A percentile compares a stretch with the other conserved stretches of the same genome.
phyloP scores from a whole-genome alignment of 2,797 vertebrate species.

The Brachymystax lenok region DNA sequence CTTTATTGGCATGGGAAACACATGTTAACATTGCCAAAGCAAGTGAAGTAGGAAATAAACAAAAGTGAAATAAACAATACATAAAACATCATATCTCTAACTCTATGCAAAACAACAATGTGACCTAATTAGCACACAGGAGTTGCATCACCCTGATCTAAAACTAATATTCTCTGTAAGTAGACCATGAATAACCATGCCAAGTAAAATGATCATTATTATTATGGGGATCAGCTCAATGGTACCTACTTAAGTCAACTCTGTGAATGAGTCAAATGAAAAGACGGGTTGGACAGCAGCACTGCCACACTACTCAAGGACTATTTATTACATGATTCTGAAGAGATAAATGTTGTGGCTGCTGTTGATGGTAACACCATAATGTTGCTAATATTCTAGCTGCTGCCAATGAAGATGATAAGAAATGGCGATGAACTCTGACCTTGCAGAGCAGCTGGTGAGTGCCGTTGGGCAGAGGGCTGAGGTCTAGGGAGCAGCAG shows the following conservation, averaged over 20 bases:
- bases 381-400: background rate
- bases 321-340: background rate
- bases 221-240: background rate
- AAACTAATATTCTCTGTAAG: conserved; percentile 11
- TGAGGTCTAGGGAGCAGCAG: conserved; percentile 73
- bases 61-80: too few relatives aligned
- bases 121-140: background rate
- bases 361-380: background rate
- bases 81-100: background rate
- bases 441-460: conserved; percentile 64
- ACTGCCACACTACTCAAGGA: background rate
- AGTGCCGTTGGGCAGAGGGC: conserved; percentile 42
- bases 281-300: background rate
- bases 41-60: too few relatives aligned
- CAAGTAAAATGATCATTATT: background rate
- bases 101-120: conserved; percentile 9
- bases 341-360: background rate
- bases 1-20: too few relatives aligned
- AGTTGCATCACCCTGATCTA: background rate
- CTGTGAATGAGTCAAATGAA: background rate
- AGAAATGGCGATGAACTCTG: conserved; percentile 5
- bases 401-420: background rate
- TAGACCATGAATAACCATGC: conserved; percentile 20
- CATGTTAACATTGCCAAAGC: too few relatives aligned
- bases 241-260: background rate